Evolutionary conservation across 2,888 invertebrate species (phyloP).

Genomic region (Sussaba pulchella): DNA sequence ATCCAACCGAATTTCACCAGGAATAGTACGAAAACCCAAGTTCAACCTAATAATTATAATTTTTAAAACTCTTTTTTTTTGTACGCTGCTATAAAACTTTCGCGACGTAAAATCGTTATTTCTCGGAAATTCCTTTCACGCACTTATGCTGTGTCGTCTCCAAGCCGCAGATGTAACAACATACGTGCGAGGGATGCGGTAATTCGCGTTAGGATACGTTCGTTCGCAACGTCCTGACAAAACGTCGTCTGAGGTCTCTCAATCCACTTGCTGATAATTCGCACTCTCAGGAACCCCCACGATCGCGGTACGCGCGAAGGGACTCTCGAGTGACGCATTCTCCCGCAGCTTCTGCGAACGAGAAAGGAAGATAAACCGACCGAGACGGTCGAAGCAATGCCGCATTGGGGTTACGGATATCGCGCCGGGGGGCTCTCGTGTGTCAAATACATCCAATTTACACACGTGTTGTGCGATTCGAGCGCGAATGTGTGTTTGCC

Average conservation of each 20-base stretch:
- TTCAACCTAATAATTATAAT: too few species aligned
- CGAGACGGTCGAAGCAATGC: slow-evolving; percentile 35
- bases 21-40: too few species aligned
- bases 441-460: neutral
- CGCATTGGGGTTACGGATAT: slow-evolving; percentile 31
- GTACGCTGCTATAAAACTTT: too few species aligned
- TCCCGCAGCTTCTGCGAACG: slow-evolving; percentile 47
- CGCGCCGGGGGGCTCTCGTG: neutral
- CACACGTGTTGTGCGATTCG: slow-evolving; percentile 24
- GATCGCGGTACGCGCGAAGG: slow-evolving; percentile 4
- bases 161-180: too few species aligned
- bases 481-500: slow-evolving; percentile 46
- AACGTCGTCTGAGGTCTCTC: slow-evolving; percentile 6
- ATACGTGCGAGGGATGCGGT: neutral
- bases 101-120: too few species aligned
- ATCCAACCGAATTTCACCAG: too few species aligned
- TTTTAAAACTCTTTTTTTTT: too few species aligned
- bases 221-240: neutral
- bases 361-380: slow-evolving; percentile 52
- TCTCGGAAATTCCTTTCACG: too few species aligned
- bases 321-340: slow-evolving; percentile 43
- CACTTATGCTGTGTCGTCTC: too few species aligned
- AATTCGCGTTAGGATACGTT: slow-evolving; percentile 50
- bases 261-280: slow-evolving; percentile 30
- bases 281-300: slow-evolving; percentile 39